Evolutionary conservation across 1,140 invertebrate species (phyloP), one percentile per base, ranked within the genome.

Genomic region (Choristoneura fumiferana): DNA sequence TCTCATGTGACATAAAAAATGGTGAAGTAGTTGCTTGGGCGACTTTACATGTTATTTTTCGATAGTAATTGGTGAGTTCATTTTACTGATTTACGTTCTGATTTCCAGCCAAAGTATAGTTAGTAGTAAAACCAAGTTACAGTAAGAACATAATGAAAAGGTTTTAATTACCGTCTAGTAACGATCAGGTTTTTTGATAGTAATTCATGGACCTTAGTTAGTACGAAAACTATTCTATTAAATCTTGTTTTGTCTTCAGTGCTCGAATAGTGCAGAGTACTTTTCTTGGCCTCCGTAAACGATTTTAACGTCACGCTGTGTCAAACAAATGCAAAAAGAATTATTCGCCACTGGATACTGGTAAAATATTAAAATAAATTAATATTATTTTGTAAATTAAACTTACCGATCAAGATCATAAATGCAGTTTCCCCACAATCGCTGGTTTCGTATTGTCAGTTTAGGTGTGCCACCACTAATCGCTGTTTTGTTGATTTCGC

Each of bases 381-480:
- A 56, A 18, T 57, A 49, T n/a, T n/a, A n/a, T n/a, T n/a, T n/a
- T n/a, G 29, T 43, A 13, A n/a, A 15, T 9, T 43, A 22, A 37
- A 49, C 9, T 61, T 68, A 90, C 89, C 81, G 74, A 58, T 90
- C 84, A 52, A 82, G 65, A 69, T 89, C 83, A 56, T 89, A 90
- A 49, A 89, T 71, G 58, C 87, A 89, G 66, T 90, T 90, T 43
- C 77, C 89, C 89, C 89, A 90, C 17, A 89, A 63, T 38, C 68
- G 71, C 58, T 87, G 85, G 54, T 88, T 88, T 53, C 85, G 76
- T 14, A 88, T 69, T 14, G 74, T 56, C 9, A 88, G 53, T 62
- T 74, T 81, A 5, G 85, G 85, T 5, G 58, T 62, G 15, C 66
- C 58, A 12, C 72, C 74, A 29, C 45, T 60, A 52, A 76, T 75